phyloP scores from a whole-genome alignment of 1,140 invertebrate species.

The Drosophila kepulauana region DNA sequence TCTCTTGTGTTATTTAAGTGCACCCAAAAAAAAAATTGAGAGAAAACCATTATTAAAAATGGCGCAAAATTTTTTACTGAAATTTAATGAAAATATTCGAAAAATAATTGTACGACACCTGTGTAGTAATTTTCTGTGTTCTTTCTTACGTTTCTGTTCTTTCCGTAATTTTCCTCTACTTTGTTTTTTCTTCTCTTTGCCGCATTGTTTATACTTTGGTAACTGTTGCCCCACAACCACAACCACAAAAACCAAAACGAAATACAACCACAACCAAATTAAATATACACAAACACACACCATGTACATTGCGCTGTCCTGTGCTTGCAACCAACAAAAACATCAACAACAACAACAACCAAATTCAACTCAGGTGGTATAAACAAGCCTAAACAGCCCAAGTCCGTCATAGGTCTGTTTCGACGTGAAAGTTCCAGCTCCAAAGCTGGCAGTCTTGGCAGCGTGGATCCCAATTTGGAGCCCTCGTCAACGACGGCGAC shows the following conservation, averaged over 20 bases:
- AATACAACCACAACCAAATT: slow-evolving; percentile 8
- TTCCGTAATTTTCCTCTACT: slow-evolving; percentile 63
- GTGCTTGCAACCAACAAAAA: slow-evolving; percentile 25
- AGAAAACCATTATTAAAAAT: slow-evolving; percentile 7
- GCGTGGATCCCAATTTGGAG: slow-evolving; percentile 70
- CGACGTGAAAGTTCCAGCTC: slow-evolving; percentile 89
- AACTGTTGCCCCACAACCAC: slow-evolving; percentile 66
- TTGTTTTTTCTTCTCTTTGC: slow-evolving; percentile 62
- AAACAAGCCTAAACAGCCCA: slow-evolving; percentile 89
- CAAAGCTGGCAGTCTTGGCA: slow-evolving; percentile 83
- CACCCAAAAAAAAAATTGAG: slow-evolving; percentile 36
- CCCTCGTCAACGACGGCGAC: slow-evolving; percentile 32
- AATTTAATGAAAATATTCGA: not conserved
- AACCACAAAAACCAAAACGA: slow-evolving; percentile 20
- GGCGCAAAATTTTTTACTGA: slow-evolving; percentile 6
- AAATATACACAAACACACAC: slow-evolving; percentile 17
- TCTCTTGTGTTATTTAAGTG: slow-evolving; percentile 39
- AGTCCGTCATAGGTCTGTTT: slow-evolving; percentile 90
- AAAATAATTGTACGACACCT: slow-evolving; percentile 30
- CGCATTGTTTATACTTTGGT: slow-evolving; percentile 71
- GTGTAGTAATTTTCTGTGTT: slow-evolving; percentile 37
- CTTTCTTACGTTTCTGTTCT: slow-evolving; percentile 52
- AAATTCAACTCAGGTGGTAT: slow-evolving; percentile 87
- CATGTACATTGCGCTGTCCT: slow-evolving; percentile 21
- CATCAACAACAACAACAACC: slow-evolving; percentile 30